Evolutionary conservation across 2,888 invertebrate genomes (phyloP).

Genomic region (Schizotus pectinicornis): DNA sequence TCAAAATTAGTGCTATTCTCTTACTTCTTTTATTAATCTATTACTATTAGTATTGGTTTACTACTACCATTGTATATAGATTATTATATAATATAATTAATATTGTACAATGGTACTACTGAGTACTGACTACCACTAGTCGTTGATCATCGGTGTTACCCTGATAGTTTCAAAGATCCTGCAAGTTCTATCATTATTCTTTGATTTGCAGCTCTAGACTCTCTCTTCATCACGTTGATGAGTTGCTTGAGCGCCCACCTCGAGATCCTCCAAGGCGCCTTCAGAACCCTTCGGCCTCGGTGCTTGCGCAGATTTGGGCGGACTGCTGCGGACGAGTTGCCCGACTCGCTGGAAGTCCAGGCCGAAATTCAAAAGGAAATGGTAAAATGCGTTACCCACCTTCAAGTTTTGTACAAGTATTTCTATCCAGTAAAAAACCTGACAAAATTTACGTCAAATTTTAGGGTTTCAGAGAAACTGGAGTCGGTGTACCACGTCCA

Average conservation of each 20-base stretch:
- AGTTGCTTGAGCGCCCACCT: conserved; percentile 38
- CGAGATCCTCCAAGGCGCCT: conserved; percentile 34
- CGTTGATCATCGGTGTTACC: no score
- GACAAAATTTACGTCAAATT: conserved; percentile 3
- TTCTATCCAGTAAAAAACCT: neutral
- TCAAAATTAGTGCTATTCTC: no score
- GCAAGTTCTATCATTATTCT: neutral
- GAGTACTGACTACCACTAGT: no score
- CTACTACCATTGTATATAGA: no score
- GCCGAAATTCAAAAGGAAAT: conserved; percentile 33
- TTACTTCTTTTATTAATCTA: no score
- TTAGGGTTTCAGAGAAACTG: conserved; percentile 32
- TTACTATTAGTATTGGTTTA: no score
- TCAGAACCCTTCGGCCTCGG: conserved; percentile 29
- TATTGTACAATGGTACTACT: no score
- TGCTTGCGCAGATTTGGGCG: conserved; percentile 20
- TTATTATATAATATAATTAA: no score
- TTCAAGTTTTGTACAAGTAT: conserved; percentile 35
- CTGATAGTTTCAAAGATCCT: no score
- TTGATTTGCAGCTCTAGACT: conserved; percentile 30
- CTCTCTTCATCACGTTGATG: conserved; percentile 35
- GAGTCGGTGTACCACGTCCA: conserved; percentile 37
- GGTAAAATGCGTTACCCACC: conserved; percentile 34
- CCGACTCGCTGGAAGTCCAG: conserved; percentile 23
- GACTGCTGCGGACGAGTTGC: conserved; percentile 4